Evolutionary conservation across 2,797 vertebrate genomes (phyloP).

Genomic region (Takifugu rubripes): DNA sequence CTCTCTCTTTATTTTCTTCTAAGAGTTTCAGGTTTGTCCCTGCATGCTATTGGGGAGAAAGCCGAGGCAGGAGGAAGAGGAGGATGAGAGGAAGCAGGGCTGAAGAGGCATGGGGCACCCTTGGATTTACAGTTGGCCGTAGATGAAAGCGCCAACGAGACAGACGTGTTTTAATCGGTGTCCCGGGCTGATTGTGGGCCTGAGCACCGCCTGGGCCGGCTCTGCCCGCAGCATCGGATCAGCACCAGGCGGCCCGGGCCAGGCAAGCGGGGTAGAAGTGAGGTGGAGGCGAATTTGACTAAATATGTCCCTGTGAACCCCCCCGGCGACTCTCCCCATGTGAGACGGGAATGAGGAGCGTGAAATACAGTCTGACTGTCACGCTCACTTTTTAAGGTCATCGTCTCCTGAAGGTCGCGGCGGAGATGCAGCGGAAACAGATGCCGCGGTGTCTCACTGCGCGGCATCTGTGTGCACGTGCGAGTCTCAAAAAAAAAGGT

Average conservation of each 20-base stretch:
- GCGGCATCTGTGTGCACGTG: too few species aligned
- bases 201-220: constrained; percentile 44
- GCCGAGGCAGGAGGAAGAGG: constrained; percentile 3
- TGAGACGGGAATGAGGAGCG: too few species aligned
- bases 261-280: too few species aligned
- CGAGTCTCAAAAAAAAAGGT: too few species aligned
- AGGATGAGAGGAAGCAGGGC: constrained; percentile 33
- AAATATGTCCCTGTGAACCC: background rate
- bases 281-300: background rate
- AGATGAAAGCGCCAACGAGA: constrained; percentile 75
- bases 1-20: constrained; percentile 37
- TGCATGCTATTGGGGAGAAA: constrained; percentile 54
- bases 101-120: constrained; percentile 59
- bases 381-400: too few species aligned
- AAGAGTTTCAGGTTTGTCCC: constrained; percentile 68
- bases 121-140: constrained; percentile 66
- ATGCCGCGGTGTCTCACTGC: too few species aligned
- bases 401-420: too few species aligned
- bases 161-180: constrained; percentile 73
- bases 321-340: too few species aligned
- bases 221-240: constrained; percentile 37
- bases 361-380: too few species aligned
- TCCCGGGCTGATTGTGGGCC: constrained; percentile 60
- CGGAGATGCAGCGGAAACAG: too few species aligned
- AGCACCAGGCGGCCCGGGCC: constrained; percentile 27